These are phyloP conservation scores for Pedionomus torquatus DNA, from an alignment of 2,113 vertebrate species.

Conservation along the genomic window DNA sequence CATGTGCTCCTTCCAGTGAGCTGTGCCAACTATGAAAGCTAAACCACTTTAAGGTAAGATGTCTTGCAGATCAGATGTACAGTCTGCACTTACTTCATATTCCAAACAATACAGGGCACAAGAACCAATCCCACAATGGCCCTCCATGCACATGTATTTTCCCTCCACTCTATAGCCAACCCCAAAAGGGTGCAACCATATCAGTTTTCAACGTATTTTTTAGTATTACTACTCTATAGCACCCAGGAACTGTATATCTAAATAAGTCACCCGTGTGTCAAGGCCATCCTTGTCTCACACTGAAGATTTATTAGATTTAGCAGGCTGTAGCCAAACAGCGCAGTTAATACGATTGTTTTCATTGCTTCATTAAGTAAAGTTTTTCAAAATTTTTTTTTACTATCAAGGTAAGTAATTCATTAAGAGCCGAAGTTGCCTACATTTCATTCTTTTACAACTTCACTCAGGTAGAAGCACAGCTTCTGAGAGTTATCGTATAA, in stretches of 20 bases:
- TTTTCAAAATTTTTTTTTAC: background rate
- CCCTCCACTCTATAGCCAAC: background rate
- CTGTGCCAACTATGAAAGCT: conserved; percentile 31
- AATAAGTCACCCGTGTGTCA: background rate
- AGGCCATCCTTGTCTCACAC: background rate
- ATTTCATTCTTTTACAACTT: background rate
- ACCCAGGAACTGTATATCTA: background rate
- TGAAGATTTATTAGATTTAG: background rate
- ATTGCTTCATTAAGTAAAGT: background rate
- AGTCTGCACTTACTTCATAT: background rate
- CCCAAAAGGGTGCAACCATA: background rate
- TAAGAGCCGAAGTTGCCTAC: background rate
- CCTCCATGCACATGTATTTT: background rate
- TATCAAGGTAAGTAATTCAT: background rate
- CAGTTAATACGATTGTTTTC: background rate
- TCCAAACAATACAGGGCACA: background rate
- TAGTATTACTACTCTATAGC: background rate
- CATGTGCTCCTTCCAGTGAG: conserved; percentile 15
- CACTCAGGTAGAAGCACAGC: background rate
- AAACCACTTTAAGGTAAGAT: conserved; percentile 28
- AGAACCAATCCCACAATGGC: background rate
- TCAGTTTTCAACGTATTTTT: background rate
- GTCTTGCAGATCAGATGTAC: background rate
- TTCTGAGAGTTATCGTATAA: background rate
- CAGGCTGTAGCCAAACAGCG: background rate